A percentile compares a stretch with the other conserved stretches of the same genome.
These are phyloP conservation scores for Cotesia vestalis DNA, from an alignment of 1,140 invertebrate species.

Conservation along the genomic window DNA sequence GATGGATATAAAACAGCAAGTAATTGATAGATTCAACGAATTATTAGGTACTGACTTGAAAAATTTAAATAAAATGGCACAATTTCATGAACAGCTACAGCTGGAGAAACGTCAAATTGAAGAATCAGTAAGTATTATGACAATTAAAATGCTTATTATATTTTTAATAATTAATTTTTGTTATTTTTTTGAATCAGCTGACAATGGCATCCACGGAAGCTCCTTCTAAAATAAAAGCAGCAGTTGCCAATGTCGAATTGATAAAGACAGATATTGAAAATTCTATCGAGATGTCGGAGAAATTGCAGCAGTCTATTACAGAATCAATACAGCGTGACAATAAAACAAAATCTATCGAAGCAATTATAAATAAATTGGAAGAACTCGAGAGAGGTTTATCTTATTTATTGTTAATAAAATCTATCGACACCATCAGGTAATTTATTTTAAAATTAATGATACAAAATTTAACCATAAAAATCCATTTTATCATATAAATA, in stretches of 20 bases:
- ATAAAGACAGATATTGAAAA: conserved; percentile 65
- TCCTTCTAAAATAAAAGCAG: conserved; percentile 69
- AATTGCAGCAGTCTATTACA: conserved; percentile 62
- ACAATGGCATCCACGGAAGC: conserved; percentile 69
- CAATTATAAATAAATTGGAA: conserved; percentile 68
- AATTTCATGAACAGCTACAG: conserved; percentile 66
- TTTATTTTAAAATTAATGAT: conserved; percentile 9
- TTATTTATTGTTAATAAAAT: conserved; percentile 73
- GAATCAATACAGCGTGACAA: conserved; percentile 63
- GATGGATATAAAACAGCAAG: conserved; percentile 57
- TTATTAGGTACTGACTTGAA: conserved; percentile 68
- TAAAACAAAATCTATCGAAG: conserved; percentile 63
- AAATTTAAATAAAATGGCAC: conserved; percentile 62
- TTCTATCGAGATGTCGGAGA: conserved; percentile 63
- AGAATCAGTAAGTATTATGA: conserved; percentile 63
- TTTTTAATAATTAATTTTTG: conserved; percentile 29
- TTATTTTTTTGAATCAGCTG: conserved; percentile 62
- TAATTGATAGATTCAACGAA: conserved; percentile 67
- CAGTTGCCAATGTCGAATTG: conserved; percentile 68
- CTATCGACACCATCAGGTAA: conserved; percentile 74
- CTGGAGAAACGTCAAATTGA: conserved; percentile 65
- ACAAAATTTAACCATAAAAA: too few relatives aligned
- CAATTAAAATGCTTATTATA: conserved; percentile 12
- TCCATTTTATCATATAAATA: too few relatives aligned
- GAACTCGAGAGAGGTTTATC: conserved; percentile 70